Evolutionary conservation across 2,888 invertebrate species (phyloP), one percentile per base, ranked within the genome.

Genomic region (Drosophila gaucha): DNA sequence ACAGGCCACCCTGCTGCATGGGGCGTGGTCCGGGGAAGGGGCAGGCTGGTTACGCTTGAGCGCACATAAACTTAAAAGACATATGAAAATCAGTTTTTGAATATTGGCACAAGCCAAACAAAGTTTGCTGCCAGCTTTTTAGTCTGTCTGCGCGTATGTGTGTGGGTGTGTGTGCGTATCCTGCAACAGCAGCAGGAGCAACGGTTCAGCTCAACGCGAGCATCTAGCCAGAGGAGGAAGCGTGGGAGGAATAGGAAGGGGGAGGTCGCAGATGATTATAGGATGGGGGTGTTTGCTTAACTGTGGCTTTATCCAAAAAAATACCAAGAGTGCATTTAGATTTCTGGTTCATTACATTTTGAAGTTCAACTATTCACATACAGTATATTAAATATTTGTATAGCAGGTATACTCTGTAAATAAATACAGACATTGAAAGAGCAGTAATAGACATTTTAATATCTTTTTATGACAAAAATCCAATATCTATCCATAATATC

Each of bases 41-140:
- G 18, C 2, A 31, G 24, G 33, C 14, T 30, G 58, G 47, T 39
- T 62, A 62, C 58, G 74, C 66, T 58, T 58, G 58, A 65, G 60
- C 64, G 67, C 80, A 79, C 84, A 79, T 79, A 79, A 79, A 86
- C 80, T 80, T 86, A 86, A 80, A 85, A 80, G 82, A 82, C 82
- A 82, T 82, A 82, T 82, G 82, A 82, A 82, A 82, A 82, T 82
- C 82, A 86, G 82, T 82, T 82, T 82, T 80, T 86, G 82, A 82
- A 82, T 82, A 82, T 82, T 82, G 84, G 74, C 80, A 69, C 64
- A 71, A 71, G 63, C 80, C 84, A 82, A 86, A 83, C 79, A 83
- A 71, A 73, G 55, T 62, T 74, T 50, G 52, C 64, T 74, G 64
- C 55, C 69, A 74, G 74, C 74, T 58, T 59, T 58, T 62, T 33